phyloP scores from a whole-genome alignment of 92 coral and sea anemone genomes.

The Umimayanthus kanabou region DNA sequence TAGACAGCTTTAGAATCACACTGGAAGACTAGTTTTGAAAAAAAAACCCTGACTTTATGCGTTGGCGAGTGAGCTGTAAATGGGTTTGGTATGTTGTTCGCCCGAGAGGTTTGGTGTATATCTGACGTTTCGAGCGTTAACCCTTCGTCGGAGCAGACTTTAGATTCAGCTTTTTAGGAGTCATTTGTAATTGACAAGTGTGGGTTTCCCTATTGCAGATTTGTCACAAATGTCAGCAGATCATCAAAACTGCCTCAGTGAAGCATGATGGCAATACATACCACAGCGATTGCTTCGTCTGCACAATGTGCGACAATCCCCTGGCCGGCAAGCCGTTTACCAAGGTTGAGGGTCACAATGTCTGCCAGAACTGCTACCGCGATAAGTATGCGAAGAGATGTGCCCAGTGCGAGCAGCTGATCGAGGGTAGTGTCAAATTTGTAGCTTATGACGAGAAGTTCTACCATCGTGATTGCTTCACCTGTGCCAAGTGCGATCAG shows the following conservation, averaged over 20 bases:
- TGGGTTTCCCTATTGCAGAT: constrained; percentile 49
- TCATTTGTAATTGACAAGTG: background rate
- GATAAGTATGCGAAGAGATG: constrained; percentile 86
- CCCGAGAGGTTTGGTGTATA: too few relatives aligned
- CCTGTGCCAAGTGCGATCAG: constrained; percentile 79
- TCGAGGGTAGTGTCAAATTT: constrained; percentile 96
- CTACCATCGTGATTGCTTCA: constrained; percentile 95
- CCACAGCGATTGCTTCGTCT: constrained; percentile 87
- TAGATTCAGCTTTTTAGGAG: too few relatives aligned
- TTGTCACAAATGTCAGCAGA: constrained; percentile 75
- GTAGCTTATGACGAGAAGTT: constrained; percentile 91
- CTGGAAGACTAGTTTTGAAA: too few relatives aligned
- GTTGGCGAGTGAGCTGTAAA: too few relatives aligned
- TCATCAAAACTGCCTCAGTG: constrained; percentile 86
- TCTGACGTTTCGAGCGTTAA: too few relatives aligned
- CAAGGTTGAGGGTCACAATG: constrained; percentile 82
- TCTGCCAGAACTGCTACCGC: constrained; percentile 94
- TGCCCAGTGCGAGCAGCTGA: constrained; percentile 74
- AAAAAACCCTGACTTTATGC: too few relatives aligned
- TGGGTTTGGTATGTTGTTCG: too few relatives aligned
- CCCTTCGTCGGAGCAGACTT: too few relatives aligned
- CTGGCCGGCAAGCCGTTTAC: constrained; percentile 98
- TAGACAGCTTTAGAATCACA: too few relatives aligned
- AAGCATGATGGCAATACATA: constrained; percentile 81
- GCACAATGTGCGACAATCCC: constrained; percentile 75